A percentile compares a stretch with the other conserved stretches of the same genome.
These are phyloP conservation scores for Chionodraco myersi DNA, from an alignment of 2,113 vertebrate genomes.

Conservation along the genomic window DNA sequence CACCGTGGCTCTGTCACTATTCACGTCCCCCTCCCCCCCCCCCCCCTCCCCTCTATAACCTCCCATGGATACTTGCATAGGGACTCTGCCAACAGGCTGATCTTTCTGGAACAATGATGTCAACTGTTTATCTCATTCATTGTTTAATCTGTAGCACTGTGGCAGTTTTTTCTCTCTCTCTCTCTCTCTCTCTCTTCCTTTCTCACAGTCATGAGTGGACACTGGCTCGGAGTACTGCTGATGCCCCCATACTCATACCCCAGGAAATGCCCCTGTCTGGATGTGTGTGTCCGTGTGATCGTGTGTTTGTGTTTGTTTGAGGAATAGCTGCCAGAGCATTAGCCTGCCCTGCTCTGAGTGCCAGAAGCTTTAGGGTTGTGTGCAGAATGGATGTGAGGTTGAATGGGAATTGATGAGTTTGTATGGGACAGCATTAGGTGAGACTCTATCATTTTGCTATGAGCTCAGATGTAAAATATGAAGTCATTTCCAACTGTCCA, in stretches of 20 bases:
- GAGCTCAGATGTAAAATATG: conserved; percentile 66
- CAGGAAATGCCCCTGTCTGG: conserved; percentile 76
- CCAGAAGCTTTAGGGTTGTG: conserved; percentile 76
- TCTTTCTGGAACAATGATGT: conserved; percentile 79
- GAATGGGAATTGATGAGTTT: conserved; percentile 79
- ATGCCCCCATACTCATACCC: conserved; percentile 64
- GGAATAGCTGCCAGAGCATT: conserved; percentile 74
- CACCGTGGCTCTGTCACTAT: conserved; percentile 12
- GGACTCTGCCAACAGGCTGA: conserved; percentile 68
- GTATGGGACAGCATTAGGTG: conserved; percentile 70
- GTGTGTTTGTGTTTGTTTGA: conserved; percentile 58
- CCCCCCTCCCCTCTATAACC: conserved; percentile 24
- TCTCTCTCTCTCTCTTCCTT: conserved; percentile 20
- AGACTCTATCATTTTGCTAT: conserved; percentile 59
- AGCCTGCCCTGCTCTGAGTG: conserved; percentile 59
- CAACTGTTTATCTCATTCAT: conserved; percentile 69
- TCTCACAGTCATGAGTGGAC: conserved; percentile 63
- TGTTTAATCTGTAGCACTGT: conserved; percentile 65
- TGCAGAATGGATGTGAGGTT: conserved; percentile 66
- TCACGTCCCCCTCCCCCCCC: conserved; percentile 8
- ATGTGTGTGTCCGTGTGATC: conserved; percentile 28
- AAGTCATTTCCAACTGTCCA: conserved; percentile 28
- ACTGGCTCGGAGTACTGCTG: conserved; percentile 78
- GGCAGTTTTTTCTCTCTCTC: conserved; percentile 27
- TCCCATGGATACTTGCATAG: conserved; percentile 41